These are phyloP conservation scores for Cepaea hortensis DNA, from an alignment of 2,888 invertebrate species.

Conservation along the genomic window DNA sequence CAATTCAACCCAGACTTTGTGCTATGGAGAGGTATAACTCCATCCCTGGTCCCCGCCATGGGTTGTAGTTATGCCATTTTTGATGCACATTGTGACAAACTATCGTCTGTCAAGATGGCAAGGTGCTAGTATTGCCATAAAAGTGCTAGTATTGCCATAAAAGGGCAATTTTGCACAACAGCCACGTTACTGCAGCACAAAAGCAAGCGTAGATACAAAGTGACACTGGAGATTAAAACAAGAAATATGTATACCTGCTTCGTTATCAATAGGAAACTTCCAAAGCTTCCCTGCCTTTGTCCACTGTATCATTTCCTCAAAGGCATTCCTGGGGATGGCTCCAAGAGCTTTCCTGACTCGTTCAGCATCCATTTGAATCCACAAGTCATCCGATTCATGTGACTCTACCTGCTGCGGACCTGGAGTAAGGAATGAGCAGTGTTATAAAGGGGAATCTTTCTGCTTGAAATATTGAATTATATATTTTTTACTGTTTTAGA, in stretches of 20 bases:
- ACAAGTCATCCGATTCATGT: slow-evolving; percentile 33
- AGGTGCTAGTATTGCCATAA: too few species aligned
- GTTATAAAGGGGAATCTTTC: not conserved
- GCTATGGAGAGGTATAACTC: too few species aligned
- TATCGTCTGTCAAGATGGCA: too few species aligned
- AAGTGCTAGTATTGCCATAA: too few species aligned
- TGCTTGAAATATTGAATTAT: not conserved
- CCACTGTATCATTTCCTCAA: slow-evolving; percentile 94
- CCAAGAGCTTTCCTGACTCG: slow-evolving; percentile 21
- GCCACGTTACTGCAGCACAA: too few species aligned
- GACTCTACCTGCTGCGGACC: not conserved
- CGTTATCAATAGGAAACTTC: slow-evolving; percentile 98
- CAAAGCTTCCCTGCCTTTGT: slow-evolving; percentile 95
- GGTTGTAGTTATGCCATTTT: too few species aligned
- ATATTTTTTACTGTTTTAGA: not conserved
- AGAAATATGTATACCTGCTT: slow-evolving; percentile 84
- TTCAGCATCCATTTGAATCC: slow-evolving; percentile 47
- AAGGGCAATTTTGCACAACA: too few species aligned
- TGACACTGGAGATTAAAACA: too few species aligned
- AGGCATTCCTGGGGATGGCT: slow-evolving; percentile 85
- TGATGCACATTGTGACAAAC: too few species aligned
- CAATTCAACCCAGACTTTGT: too few species aligned
- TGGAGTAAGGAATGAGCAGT: not conserved
- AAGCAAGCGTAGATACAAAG: too few species aligned
- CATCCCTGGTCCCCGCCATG: too few species aligned